These are phyloP conservation scores for Temnothorax longispinosus DNA, from an alignment of 1,140 invertebrate species.

Conservation along the genomic window DNA sequence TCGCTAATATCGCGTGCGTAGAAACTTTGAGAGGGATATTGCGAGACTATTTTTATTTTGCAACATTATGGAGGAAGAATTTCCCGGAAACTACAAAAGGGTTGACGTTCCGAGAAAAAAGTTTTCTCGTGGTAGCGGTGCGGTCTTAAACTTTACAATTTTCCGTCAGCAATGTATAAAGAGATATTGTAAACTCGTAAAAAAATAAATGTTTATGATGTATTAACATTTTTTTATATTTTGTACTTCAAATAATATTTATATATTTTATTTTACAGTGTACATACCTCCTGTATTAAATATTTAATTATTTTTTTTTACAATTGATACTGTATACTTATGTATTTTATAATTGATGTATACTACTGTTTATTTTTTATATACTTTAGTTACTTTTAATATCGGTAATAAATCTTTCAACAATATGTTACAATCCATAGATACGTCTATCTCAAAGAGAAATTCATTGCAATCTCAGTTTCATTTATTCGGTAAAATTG, in stretches of 20 bases:
- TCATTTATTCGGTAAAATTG: constrained; percentile 31
- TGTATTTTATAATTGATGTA: too few species aligned
- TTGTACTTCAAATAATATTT: not conserved
- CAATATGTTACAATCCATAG: not conserved
- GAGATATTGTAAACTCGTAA: not conserved
- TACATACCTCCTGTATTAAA: not conserved
- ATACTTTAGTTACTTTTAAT: not conserved
- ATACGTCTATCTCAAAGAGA: not conserved
- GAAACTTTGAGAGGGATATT: not conserved
- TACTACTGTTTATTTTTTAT: too few species aligned
- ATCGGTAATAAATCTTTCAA: constrained; percentile 13
- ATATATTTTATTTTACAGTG: not conserved
- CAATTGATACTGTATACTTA: not conserved
- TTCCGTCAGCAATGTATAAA: not conserved
- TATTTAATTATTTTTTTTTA: not conserved
- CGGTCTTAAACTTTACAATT: not conserved
- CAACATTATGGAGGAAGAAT: not conserved
- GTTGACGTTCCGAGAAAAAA: not conserved
- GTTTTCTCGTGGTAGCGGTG: not conserved
- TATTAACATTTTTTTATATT: not conserved
- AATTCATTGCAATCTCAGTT: not conserved
- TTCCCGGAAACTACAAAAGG: not conserved
- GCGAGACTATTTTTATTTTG: constrained; percentile 9
- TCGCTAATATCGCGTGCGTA: not conserved
- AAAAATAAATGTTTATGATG: not conserved